Evolutionary conservation across 2,888 invertebrate species (phyloP), one percentile per base, ranked within the genome.

Genomic region (Brenthis ino): DNA sequence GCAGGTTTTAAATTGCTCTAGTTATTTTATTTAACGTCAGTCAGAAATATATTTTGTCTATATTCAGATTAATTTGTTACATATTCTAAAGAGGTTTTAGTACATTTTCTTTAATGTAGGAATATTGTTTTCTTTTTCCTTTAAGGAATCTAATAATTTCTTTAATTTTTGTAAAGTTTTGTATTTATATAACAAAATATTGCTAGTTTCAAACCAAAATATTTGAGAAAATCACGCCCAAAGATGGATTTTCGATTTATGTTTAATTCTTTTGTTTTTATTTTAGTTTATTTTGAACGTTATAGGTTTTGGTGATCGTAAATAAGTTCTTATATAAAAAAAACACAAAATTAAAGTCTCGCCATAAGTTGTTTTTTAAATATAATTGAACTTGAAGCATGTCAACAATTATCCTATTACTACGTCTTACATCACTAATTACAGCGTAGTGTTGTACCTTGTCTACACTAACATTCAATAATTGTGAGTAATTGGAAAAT

Each of bases 401-500:
- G 60, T 50, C 28, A 58, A 47, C 47, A 47, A 53, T 53, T 51
- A 37, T 51, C 4, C 16, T 6, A 43, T 53, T 53, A 53, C 51
- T 53, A 53, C 53, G 53, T 63, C 51, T 53, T 53, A 51, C 63
- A 53, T 63, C 20, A 63, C 63, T 53, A 63, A 63, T 63, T 53
- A 16, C 14, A 48, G 43, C 43, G 57, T 53, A 63, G 53, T 53
- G 53, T 50, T 50, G 60, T 60, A 58, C 48, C 37, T 58, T 37
- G 53, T 68, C 43, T n/a, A 48, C 56, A 58, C 47, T 57, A 47
- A 20, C 16, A 56, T 51, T 57, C 70, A 65, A 68, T 70, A 65
- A 68, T 70, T 68, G 70, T 61, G 1, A 54, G 54, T 43, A 71
- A 71, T 65, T 71, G 68, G 55, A 68, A 65, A 71, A 70, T 72